Base-by-base conservation (phyloP, 2,113 vertebrate species). In the Leucosticte australis region DNA sequence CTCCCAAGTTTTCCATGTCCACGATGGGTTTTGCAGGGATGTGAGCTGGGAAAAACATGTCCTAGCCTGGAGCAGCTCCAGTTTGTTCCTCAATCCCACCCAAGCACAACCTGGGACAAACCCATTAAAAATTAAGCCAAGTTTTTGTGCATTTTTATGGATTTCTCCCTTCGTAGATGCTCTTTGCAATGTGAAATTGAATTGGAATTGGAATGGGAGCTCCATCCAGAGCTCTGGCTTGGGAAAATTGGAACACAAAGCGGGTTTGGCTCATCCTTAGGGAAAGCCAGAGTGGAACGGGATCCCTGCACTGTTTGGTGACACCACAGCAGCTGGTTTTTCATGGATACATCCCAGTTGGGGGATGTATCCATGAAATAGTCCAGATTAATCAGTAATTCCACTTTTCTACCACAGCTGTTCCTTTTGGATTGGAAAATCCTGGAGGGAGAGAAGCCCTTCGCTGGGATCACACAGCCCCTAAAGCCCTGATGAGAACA, bases 21-120 rank as follows among this genome's bases (percentile, higher is more conserved):
- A 0, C 4, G 6, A 7, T 60, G 44, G 15, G 35, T 10, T 78
- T 55, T 42, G 27, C 22, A 37, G 6, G 26, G 21, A 9, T n/a
- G 11, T 9, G 55, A 80, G 18, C 2, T 24, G 39, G 24, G 39
- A 64, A 15, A 71, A 70, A 11, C 4, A 9, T 11, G 2, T 55
- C 30, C 39, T 1, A 2, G 8, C 4, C 15, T 20, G 26, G 6
- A 75, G 11, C 20, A 31, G 10, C 64, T 94, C 42, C 22, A 3
- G 16, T 68, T 55, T 50, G 35, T 14, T 7, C 17, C 3, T 23
- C 3, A 8, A 0, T 47, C 55, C 47, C 14, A 11, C 30, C 9
- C 53, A 57, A 89, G 18, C 37, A 9, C 7, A 5, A 19, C 5
- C 2, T 35, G 26, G 28, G 7, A 9, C 28, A n/a, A 76, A 59